Evolutionary conservation across 2,888 invertebrate genomes (phyloP).

Genomic region (Crossocerus cetratus): DNA sequence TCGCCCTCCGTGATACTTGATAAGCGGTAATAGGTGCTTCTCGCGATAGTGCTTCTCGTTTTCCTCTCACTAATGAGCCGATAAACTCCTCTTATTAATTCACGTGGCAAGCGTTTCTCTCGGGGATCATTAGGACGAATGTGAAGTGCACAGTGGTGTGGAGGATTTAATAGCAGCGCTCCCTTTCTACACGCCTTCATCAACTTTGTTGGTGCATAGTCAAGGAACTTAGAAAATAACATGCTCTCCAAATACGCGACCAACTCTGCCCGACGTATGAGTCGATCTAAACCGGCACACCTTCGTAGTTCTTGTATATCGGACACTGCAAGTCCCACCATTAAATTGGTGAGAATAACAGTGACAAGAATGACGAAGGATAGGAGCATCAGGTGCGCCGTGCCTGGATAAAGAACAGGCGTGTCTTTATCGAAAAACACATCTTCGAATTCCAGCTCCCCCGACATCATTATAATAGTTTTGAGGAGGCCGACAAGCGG

Average conservation of each 20-base stretch:
- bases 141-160: constrained; percentile 85
- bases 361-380: constrained; percentile 89
- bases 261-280: constrained; percentile 89
- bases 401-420: constrained; percentile 83
- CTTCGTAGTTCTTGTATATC: constrained; percentile 90
- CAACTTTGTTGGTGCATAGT: constrained; percentile 82
- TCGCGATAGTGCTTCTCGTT: constrained; percentile 59
- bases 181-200: constrained; percentile 84
- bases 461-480: constrained; percentile 93
- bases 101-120: constrained; percentile 86
- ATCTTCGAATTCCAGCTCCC: constrained; percentile 91
- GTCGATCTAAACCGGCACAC: constrained; percentile 87
- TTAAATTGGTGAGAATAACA: constrained; percentile 88
- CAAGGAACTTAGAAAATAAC: constrained; percentile 86
- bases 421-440: constrained; percentile 82
- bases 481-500: constrained; percentile 84
- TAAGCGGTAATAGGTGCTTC: constrained; percentile 36
- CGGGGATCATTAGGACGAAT: constrained; percentile 90
- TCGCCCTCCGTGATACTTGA: constrained; percentile 33
- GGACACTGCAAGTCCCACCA: constrained; percentile 91
- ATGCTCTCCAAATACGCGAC: constrained; percentile 90
- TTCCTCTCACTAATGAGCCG: constrained; percentile 85
- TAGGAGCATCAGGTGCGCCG: constrained; percentile 87
- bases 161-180: constrained; percentile 86
- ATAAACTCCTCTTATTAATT: constrained; percentile 85